These are phyloP conservation scores for Orchesella cincta DNA, from an alignment of 1,140 invertebrate species.

Conservation along the genomic window DNA sequence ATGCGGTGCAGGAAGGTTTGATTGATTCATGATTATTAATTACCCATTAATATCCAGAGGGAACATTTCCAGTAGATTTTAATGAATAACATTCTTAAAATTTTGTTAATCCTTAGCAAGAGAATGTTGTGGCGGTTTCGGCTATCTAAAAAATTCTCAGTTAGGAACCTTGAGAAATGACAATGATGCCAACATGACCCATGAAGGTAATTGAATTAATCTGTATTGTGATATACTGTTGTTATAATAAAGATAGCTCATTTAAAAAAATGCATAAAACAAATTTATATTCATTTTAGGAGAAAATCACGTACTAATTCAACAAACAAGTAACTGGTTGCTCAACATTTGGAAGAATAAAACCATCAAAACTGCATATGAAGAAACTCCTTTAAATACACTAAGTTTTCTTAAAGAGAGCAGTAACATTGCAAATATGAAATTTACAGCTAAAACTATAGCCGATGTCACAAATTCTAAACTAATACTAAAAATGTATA, in stretches of 20 bases:
- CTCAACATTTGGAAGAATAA: slow-evolving; percentile 47
- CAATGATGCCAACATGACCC: slow-evolving; percentile 89
- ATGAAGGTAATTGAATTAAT: slow-evolving; percentile 81
- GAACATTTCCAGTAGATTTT: no score
- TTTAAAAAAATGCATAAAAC: not conserved
- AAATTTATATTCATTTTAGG: slow-evolving; percentile 43
- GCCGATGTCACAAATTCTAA: slow-evolving; percentile 58
- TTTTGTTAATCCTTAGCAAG: slow-evolving; percentile 32
- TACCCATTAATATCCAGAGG: not conserved
- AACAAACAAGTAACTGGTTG: slow-evolving; percentile 63
- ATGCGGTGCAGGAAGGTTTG: slow-evolving; percentile 71
- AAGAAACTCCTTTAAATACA: slow-evolving; percentile 63
- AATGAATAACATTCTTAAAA: not conserved
- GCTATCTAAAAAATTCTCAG: slow-evolving; percentile 55
- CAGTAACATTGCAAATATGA: slow-evolving; percentile 47
- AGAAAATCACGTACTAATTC: slow-evolving; percentile 65
- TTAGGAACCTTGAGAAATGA: slow-evolving; percentile 81
- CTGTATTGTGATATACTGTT: no score
- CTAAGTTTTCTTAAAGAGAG: slow-evolving; percentile 62
- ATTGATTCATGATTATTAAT: not conserved
- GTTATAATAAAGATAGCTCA: no score
- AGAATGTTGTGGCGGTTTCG: slow-evolving; percentile 58
- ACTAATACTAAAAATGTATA: slow-evolving; percentile 67
- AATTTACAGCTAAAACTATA: slow-evolving; percentile 47
- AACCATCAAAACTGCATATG: slow-evolving; percentile 49